Evolutionary conservation across 2,888 invertebrate species (phyloP), one percentile per base, ranked within the genome.

Genomic region (Agriopis aurantiaria): DNA sequence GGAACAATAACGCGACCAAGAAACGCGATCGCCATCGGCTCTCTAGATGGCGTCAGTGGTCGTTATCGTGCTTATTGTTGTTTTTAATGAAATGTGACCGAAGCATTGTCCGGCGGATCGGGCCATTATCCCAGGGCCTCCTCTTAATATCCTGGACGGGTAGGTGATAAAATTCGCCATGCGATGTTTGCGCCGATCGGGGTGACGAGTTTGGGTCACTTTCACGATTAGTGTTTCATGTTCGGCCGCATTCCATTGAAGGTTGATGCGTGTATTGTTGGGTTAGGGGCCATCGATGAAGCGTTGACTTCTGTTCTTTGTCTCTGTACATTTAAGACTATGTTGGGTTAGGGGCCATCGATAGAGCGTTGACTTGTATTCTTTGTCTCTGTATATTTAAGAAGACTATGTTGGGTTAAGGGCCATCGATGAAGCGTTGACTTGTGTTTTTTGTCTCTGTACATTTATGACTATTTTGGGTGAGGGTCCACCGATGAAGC

Each of bases 71-170:
- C 82, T 87, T 87, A 90, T 90, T 90, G 91, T 90, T 89, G 91
- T 90, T 89, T 88, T 90, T 90, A 90, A 91, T 89, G 91, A 89
- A 87, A 89, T 87, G 87, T 86, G 86, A 85, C 86, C 87, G 82
- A 84, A 84, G 87, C 89, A 85, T 90, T 90, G 91, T 91, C 88
- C 88, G 78, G 78, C 80, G 87, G 85, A 89, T 88, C 88, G 89
- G 85, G 78, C 83, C 87, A 89, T 90, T 90, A 90, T 88, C 86
- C 87, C 87, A 82, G 77, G 74, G 73, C 80, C 83, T 82, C 83
- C 86, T 83, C 86, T 88, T 88, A 90, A 89, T 87, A 86, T 85
- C 85, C 84, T 82, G 43, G 10, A 33, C 58, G 65, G 88, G 82
- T 85, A 82, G 82, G 86, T 85, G 80, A 86, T 89, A 89, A 90